Base-by-base conservation (phyloP, 2,113 vertebrate species). In the Geococcyx californianus region DNA sequence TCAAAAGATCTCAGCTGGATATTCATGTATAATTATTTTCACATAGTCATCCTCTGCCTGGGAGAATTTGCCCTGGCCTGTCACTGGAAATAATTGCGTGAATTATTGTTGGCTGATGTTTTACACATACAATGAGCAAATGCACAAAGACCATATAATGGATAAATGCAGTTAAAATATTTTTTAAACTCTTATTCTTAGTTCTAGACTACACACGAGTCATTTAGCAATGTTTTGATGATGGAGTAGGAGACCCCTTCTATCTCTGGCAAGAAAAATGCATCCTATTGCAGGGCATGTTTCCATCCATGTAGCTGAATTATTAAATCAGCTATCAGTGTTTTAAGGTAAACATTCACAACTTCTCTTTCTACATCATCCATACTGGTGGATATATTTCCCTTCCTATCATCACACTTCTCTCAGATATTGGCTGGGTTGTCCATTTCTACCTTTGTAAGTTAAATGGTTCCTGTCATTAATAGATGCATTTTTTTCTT, bases 1-100 rank as follows among this genome's bases (percentile, higher is more conserved):
- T 94, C n/a, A 19, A 68, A 91, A 76, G 13, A 89, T 75, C 87
- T 75, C 81, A 91, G 84, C 87, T 87, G 81, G 69, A 85, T 89
- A 58, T 62, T 73, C 55, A 36, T 29, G 45, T 76, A 42, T 34
- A 84, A 83, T 94, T 89, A 84, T 91, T 90, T 94, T 91, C 70
- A 84, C 73, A 81, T 18, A 89, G 56, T 56, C 94, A 76, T n/a
- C 64, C 13, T 75, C 66, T 45, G 77, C 70, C 92, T 68, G 44
- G 49, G 40, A 87, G 84, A 81, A 75, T 64, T 73, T 54, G 78
- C 77, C 44, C 4, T 64, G 87, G 44, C 80, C 77, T 93, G 56
- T 89, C 84, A 54, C 69, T 91, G 84, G 38, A 89, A 89, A 83
- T 75, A 84, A 93, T 76, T 45, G 69, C 44, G 74, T 63, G 54